phyloP scores from a whole-genome alignment of 92 coral and sea anemone genomes.

The Pocillopora meandrina region DNA sequence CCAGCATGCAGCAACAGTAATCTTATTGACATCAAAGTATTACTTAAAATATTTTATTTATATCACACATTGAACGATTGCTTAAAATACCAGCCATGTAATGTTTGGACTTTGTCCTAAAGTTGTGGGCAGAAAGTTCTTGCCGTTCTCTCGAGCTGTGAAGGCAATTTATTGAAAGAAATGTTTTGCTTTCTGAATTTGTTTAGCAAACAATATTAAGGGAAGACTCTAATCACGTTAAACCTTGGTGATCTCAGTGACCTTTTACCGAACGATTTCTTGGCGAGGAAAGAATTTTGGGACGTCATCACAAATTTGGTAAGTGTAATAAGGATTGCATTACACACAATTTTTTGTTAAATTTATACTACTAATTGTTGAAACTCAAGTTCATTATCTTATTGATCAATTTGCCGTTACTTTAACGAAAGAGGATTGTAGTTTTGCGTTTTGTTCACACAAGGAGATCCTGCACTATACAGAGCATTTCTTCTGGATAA shows the following conservation, averaged over 20 bases:
- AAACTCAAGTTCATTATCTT: too few species aligned
- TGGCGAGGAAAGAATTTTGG: constrained; percentile 19
- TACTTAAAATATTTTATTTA: too few species aligned
- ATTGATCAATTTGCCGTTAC: too few species aligned
- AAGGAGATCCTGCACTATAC: too few species aligned
- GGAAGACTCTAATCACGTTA: constrained; percentile 13
- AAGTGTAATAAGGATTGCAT: not conserved
- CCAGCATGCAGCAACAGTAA: too few species aligned
- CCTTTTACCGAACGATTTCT: constrained; percentile 21
- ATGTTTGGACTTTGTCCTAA: not conserved
- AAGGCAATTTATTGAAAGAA: not conserved
- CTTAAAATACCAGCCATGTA: not conserved
- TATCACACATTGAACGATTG: too few species aligned
- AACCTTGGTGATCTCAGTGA: constrained; percentile 23
- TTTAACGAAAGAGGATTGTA: too few species aligned
- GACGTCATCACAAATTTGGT: constrained; percentile 24
- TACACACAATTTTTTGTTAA: not conserved
- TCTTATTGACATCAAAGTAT: too few species aligned
- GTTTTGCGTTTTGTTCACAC: too few species aligned
- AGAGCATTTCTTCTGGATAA: too few species aligned
- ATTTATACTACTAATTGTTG: too few species aligned
- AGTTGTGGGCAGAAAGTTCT: not conserved
- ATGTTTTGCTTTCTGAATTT: too few species aligned
- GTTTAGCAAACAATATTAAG: constrained; percentile 15
- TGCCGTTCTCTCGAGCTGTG: not conserved